Evolutionary conservation across 35 echinoderm and acorn worm genomes (phyloP).

Genomic region (Patiria miniata): DNA sequence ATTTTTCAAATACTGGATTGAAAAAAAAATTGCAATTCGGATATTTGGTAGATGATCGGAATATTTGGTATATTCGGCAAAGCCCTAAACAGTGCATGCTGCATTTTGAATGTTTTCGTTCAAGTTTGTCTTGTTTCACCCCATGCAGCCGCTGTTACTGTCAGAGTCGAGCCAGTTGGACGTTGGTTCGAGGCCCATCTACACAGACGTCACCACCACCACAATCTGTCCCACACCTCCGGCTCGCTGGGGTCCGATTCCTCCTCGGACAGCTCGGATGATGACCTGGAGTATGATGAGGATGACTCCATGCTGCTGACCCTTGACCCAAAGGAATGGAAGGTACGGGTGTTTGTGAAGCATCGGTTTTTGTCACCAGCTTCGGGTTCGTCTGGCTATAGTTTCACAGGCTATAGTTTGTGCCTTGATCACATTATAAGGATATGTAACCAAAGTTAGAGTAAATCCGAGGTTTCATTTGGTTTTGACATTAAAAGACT

Average conservation of each 20-base stretch:
- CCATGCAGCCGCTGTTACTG: conserved; percentile 53
- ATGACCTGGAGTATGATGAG: conserved; percentile 75
- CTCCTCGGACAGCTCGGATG: conserved; percentile 67
- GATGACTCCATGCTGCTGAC: conserved; percentile 78
- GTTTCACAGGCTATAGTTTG: no score
- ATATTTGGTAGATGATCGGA: no score
- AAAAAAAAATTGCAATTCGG: no score
- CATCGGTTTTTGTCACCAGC: no score
- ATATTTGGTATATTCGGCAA: no score
- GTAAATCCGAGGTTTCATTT: no score
- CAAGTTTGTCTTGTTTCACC: neutral
- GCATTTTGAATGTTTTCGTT: neutral
- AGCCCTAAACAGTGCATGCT: neutral
- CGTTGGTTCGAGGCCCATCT: conserved; percentile 90
- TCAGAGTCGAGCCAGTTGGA: conserved; percentile 87
- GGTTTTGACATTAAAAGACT: no score
- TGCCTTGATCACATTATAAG: no score
- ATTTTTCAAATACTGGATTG: no score
- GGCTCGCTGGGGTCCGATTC: conserved; percentile 52
- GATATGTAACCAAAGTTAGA: no score
- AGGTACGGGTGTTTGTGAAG: conserved; percentile 62
- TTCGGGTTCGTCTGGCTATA: no score
- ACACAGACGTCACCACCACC: conserved; percentile 76
- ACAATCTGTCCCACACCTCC: conserved; percentile 55
- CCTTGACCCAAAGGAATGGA: conserved; percentile 94